phyloP scores from a whole-genome alignment of 2,888 invertebrate genomes.

The Eudemis profundana region DNA sequence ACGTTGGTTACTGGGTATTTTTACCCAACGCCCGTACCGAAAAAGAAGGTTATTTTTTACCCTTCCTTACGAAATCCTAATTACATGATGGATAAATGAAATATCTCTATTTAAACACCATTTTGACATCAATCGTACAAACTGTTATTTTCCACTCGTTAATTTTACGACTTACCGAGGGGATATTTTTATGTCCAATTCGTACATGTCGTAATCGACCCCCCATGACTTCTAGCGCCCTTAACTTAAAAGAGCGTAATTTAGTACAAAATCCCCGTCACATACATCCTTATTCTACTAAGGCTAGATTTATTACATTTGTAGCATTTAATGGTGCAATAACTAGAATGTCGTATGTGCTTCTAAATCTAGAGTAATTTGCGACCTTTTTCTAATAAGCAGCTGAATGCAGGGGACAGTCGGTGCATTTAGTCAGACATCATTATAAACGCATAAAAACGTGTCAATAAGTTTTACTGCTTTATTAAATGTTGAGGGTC shows the following conservation, averaged over 20 bases:
- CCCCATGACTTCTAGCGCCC: constrained; percentile 22
- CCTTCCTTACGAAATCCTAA: no score
- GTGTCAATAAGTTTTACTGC: constrained; percentile 33
- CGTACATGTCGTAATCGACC: constrained; percentile 17
- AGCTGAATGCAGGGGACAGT: constrained; percentile 35
- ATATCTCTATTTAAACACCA: not conserved
- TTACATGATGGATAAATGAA: not conserved
- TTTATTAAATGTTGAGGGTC: constrained; percentile 17
- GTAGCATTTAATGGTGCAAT: constrained; percentile 22
- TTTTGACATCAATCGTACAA: constrained; percentile 12
- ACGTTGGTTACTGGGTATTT: no score
- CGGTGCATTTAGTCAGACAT: constrained; percentile 35
- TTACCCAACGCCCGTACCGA: no score
- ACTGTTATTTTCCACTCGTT: constrained; percentile 32
- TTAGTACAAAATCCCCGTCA: not conserved
- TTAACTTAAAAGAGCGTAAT: not conserved
- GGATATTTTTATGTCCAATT: constrained; percentile 32
- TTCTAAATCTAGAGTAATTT: not conserved
- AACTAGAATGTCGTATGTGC: not conserved
- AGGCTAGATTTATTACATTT: constrained; percentile 19
- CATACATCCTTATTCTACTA: not conserved
- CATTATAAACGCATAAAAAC: constrained; percentile 43
- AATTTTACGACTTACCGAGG: constrained; percentile 27
- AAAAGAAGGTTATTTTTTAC: no score
- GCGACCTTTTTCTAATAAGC: not conserved